A percentile compares a stretch with the other conserved stretches of the same genome.
Conservation (phyloP, 2,797 vertebrate species). For the Rhinophrynus dorsalis region DNA sequence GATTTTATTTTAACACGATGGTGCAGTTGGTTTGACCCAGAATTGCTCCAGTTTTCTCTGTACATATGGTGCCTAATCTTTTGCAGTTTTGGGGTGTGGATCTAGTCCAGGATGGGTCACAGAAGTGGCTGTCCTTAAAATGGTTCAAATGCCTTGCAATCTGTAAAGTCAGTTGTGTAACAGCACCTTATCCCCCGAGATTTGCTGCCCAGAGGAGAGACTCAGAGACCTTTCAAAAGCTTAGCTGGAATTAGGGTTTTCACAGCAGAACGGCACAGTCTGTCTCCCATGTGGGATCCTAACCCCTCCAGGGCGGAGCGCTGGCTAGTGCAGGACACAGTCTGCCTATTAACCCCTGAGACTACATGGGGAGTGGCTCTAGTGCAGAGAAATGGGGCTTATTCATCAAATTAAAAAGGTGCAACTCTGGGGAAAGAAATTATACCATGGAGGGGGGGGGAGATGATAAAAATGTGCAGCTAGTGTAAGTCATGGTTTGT, state of each 20-base stretch:
- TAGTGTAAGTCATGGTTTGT: no score
- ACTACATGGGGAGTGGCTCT: no score
- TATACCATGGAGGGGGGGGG: no score
- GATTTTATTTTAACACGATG: no score
- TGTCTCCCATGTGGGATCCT: background rate
- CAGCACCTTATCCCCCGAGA: conserved; percentile 25
- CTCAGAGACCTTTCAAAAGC: conserved; percentile 47
- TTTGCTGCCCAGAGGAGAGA: conserved; percentile 36
- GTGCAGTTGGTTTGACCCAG: no score
- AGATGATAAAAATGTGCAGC: no score
- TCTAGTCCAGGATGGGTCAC: conserved; percentile 9
- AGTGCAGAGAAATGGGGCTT: no score
- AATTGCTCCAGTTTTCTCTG: no score
- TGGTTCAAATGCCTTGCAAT: conserved; percentile 39
- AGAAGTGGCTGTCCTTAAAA: conserved; percentile 41
- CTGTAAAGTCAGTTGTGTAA: conserved; percentile 33
- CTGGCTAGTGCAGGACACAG: background rate
- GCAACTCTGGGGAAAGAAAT: no score
- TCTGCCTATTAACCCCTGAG: no score
- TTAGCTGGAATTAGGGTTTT: conserved; percentile 45
- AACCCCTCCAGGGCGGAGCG: background rate
- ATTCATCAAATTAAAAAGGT: no score
- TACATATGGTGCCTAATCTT: no score
- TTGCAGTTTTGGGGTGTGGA: background rate
- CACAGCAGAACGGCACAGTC: conserved; percentile 26